Base-by-base conservation (phyloP, 2,113 vertebrate species). In the Haliaeetus leucogaster region DNA sequence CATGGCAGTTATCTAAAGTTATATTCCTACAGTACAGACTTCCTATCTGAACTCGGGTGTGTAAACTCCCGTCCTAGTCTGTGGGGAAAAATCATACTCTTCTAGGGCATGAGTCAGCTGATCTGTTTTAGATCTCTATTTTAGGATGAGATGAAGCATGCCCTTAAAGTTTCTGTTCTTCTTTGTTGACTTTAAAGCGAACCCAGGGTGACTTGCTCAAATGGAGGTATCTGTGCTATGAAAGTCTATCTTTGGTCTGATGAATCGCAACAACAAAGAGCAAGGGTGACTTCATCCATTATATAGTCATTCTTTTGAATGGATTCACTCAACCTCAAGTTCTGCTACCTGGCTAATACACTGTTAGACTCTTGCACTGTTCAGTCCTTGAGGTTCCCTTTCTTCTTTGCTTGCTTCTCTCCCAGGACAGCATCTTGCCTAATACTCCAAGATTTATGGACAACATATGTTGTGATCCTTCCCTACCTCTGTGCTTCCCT, bases 31-130 rank as follows among this genome's bases (percentile, higher is more conserved):
- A 25, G 71, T 14, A 43, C 52, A 65, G 45, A 10, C 13, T 87
- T 87, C 66, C 47, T 22, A 84, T 36, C 77, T 16, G 2, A 48
- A 7, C 22, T 36, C 0, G 0, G 45, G 36, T n/a, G 30, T 92
- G 83, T 34, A 52, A 95, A 36, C 18, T 84, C 25, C 19, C 77
- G 63, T 32, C 47, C 25, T 58, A 86, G 84, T 89, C 73, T 47
- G 47, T 66, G 77, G 77, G 91, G 52, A 43, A 38, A 67, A 94
- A 30, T 43, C 65, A 14, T 53, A 22, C 43, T 47, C 56, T 82
- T 86, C 76, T 20, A 85, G 91, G 91, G 61, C 91, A 48, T 94
- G 91, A 96, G 81, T 95, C 95, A 96, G 91, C 91, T 96, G 83
- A 91, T 95, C 73, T 79, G 22, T 71, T 94, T 50, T 2, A 93